Base-by-base conservation (phyloP, 2,797 vertebrate genomes). In the Pteronotus mesoamericanus region DNA sequence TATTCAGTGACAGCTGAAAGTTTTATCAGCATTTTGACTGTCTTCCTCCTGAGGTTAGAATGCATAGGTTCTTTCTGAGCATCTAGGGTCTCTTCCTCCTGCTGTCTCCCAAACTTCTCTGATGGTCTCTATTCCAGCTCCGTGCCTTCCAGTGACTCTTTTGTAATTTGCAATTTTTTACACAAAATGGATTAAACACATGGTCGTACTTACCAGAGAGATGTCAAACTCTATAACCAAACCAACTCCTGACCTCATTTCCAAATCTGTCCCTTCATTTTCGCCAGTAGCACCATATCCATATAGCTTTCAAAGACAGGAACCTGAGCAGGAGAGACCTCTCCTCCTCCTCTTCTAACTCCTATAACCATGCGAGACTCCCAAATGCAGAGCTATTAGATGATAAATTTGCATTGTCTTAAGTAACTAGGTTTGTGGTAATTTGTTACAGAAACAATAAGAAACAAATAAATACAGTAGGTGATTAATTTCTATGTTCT, bases 91-190 rank as follows among this genome's bases (percentile, higher is more conserved):
- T 8, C 8, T 1, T 21, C 19, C 26, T 3, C 24, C 42, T 34
- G 1, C 5, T 1, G 18, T 24, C n/a, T 9, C 37, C 32, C 22
- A 3, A 1, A 22, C 16, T 1, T 26, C 1, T 39, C 48, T 3
- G 2, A 34, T 19, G 5, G 9, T 72, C 34, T 84, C 78, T 14
- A 0, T 69, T 46, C 66, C 26, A 53, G 26, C 12, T 18, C 11
- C 14, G 8, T 57, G 19, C 29, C 37, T 66, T 55, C 26, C 10
- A 12, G 10, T 1, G 21, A 78, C n/a, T 14, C n/a, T 21, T 9
- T 2, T 77, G 26, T 42, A 12, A 29, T 37, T 42, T 32, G 14
- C 3, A 37, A n/a, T 24, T 77, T 10, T 46, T 42, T 37, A 16
- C 3, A 37, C 11, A 2, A n/a, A 4, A 44, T 6, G n/a, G 46